A percentile compares a stretch with the other conserved stretches of the same genome.
Conservation (phyloP, 2,113 vertebrate genomes). For the Apaloderma vittatum region DNA sequence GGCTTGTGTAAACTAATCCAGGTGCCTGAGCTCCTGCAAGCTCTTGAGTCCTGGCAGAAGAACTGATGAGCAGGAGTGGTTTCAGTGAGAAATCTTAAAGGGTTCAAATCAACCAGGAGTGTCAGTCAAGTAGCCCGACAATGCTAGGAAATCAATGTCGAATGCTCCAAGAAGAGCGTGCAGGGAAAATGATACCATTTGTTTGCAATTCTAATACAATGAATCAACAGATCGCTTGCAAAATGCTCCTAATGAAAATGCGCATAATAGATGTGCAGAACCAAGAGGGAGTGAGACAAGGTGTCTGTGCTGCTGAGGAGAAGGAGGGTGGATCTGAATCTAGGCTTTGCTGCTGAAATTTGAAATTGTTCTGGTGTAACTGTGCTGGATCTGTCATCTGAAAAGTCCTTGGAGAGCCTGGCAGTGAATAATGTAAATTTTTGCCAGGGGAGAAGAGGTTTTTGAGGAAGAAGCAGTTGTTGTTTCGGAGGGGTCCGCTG, state of each 20-base stretch:
- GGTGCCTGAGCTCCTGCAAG: not conserved
- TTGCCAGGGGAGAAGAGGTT: not conserved
- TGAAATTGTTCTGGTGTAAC: not conserved
- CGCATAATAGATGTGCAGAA: slow-evolving; percentile 31
- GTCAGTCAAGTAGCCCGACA: slow-evolving; percentile 70
- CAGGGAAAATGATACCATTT: slow-evolving; percentile 73
- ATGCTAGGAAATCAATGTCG: slow-evolving; percentile 74
- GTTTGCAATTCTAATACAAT: slow-evolving; percentile 83
- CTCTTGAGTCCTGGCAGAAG: not conserved
- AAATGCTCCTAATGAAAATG: slow-evolving; percentile 73
- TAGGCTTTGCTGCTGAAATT: not conserved
- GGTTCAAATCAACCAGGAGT: slow-evolving; percentile 67
- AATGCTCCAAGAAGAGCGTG: slow-evolving; percentile 54
- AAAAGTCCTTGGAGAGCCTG: not conserved
- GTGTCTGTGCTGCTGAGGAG: not conserved
- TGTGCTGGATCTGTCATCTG: not conserved
- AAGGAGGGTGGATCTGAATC: not conserved
- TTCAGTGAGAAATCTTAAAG: slow-evolving; percentile 33
- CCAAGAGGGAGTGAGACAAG: not conserved
- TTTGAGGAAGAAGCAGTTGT: not conserved
- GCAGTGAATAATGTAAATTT: not conserved
- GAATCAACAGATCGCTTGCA: slow-evolving; percentile 77
- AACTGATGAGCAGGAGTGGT: slow-evolving; percentile 15
- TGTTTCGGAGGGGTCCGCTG: not conserved
- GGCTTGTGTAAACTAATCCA: not conserved